These are phyloP conservation scores for Hippopotamyrus pictus DNA, from an alignment of 2,797 vertebrate genomes.

Conservation along the genomic window DNA sequence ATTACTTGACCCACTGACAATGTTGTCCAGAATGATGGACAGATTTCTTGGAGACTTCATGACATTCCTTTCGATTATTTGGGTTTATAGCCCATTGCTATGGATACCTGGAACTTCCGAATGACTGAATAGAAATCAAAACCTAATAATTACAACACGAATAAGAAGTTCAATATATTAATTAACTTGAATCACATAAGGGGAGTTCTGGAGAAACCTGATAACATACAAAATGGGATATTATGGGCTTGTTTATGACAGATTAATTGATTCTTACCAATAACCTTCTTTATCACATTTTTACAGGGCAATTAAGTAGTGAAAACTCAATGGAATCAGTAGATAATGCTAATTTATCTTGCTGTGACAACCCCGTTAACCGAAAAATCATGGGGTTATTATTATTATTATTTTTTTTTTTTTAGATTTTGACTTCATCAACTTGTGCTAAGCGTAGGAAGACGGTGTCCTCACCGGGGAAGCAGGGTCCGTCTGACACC, in stretches of 20 bases:
- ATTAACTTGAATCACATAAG: background rate
- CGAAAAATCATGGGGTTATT: background rate
- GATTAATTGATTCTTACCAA: slow-evolving; percentile 12
- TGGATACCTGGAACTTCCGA: background rate
- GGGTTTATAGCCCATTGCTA: background rate
- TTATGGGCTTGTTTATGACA: background rate
- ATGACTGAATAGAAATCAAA: background rate
- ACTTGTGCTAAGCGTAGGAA: background rate
- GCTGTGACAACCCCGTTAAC: background rate
- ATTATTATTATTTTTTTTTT: background rate
- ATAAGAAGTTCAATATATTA: slow-evolving; percentile 11
- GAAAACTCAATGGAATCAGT: background rate
- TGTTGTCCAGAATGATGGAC: background rate
- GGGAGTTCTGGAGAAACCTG: background rate
- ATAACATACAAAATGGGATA: slow-evolving; percentile 7
- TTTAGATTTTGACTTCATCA: background rate
- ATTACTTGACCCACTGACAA: background rate
- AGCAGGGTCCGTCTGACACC: slow-evolving; percentile 78
- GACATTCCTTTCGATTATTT: background rate
- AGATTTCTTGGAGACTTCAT: background rate
- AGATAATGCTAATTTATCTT: slow-evolving; percentile 1
- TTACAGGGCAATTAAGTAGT: slow-evolving; percentile 1
- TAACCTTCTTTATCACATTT: slow-evolving; percentile 5
- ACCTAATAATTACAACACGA: background rate
- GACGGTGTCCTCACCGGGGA: slow-evolving; percentile 66